Evolutionary conservation across 1,140 invertebrate species (phyloP), one percentile per base, ranked within the genome.

Genomic region (Drosophila neocordata): DNA sequence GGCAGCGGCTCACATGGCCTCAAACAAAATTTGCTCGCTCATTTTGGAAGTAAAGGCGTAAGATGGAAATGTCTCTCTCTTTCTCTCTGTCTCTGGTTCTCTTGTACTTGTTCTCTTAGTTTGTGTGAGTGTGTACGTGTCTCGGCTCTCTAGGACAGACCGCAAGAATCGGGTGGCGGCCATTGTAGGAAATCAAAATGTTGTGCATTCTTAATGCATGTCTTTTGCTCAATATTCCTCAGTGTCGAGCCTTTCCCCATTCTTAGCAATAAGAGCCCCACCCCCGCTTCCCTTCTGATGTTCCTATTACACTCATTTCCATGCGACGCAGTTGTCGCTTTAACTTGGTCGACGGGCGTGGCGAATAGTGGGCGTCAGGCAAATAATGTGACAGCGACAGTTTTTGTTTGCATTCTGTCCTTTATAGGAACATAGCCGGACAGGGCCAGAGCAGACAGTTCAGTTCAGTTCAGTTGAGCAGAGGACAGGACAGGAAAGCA

Each of bases 161-260:
- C 80, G 73, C 81, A 85, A 73, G 56, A 52, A 64, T 51, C 69
- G 55, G 24, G 55, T 67, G 66, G 64, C 66, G 77, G 70, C 73
- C 82, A 85, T 87, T 65, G 73, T 69, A 71, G 66, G 51, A 78
- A 87, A 87, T 87, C 77, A 87, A 85, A 85, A 85, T 85, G 73
- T 87, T 81, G 69, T 76, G 78, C 69, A 87, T 85, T 74, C 72
- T 69, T 77, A 81, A 85, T 85, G 77, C 38, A 52, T 8, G 57
- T 66, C 73, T 76, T 76, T 65, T 62, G 72, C 72, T 48, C 41
- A 48, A 48, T 35, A 57, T 59, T 52, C 59, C 31, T 37, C 27
- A 31, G 27, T 6, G 27, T 31, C 27, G 27, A 31, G 6, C 27
- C 27, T 24, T 24, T n/a, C 1, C 24, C 24, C 24, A 24, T 24